A percentile compares a stretch with the other conserved stretches of the same genome.
Evolutionary conservation across 2,797 vertebrate species (phyloP).

Genomic region (Enteromius unitaeniatus): DNA sequence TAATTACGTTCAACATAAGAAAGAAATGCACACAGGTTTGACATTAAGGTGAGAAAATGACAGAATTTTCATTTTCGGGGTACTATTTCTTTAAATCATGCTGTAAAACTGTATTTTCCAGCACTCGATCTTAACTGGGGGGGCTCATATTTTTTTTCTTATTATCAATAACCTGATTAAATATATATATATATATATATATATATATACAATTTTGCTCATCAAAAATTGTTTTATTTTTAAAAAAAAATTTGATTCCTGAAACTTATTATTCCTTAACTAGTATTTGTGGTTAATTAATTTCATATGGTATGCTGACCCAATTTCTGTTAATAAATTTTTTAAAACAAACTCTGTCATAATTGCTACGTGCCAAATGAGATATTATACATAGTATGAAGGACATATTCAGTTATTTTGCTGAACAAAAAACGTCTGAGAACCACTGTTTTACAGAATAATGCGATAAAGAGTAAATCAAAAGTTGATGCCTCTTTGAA

Average conservation of each 20-base stretch:
- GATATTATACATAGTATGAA: neutral
- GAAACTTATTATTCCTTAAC: no score
- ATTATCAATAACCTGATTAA: no score
- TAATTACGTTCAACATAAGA: neutral
- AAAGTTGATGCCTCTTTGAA: constrained; percentile 1
- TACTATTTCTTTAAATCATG: neutral
- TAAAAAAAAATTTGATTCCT: no score
- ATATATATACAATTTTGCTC: no score
- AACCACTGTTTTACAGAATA: neutral
- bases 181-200: no score
- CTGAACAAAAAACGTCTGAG: neutral
- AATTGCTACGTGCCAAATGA: neutral
- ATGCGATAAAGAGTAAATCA: neutral
- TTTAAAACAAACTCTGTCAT: neutral
- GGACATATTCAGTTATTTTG: neutral
- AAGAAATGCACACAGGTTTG: neutral
- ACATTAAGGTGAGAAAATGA: neutral
- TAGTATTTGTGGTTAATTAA: neutral
- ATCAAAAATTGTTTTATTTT: neutral
- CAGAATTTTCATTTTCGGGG: neutral
- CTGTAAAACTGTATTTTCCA: neutral
- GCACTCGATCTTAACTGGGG: neutral
- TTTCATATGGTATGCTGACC: neutral
- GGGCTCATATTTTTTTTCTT: no score
- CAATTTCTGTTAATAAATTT: neutral